phyloP scores from a whole-genome alignment of 2,797 vertebrate species.

The Diglossa cyanea region DNA sequence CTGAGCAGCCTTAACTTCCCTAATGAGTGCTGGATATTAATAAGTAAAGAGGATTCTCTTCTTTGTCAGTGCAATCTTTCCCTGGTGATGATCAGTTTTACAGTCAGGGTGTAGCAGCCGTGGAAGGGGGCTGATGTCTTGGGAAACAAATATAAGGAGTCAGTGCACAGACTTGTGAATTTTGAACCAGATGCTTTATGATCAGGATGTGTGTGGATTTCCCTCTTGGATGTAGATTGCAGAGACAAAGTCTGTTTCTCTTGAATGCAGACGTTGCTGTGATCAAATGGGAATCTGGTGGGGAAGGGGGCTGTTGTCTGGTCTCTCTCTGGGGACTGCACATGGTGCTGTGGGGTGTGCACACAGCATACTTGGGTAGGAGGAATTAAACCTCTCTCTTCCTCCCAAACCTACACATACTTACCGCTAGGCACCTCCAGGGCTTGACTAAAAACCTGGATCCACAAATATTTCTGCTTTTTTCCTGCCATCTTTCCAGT shows the following conservation, averaged over 20 bases:
- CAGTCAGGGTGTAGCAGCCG: neutral
- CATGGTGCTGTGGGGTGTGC: fast-evolving
- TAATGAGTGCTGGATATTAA: neutral
- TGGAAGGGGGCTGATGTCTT: neutral
- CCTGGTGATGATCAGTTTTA: neutral
- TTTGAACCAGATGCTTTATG: neutral
- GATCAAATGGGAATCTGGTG: neutral
- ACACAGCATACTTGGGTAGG: neutral
- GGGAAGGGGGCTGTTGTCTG: neutral
- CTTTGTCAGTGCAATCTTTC: neutral
- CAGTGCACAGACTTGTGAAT: neutral
- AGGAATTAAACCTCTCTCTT: neutral
- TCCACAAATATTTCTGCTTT: neutral
- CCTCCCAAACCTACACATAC: neutral
- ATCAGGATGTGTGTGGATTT: neutral
- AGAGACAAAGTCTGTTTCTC: neutral
- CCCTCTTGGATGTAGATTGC: neutral
- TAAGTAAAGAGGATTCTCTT: neutral
- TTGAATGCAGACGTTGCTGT: neutral
- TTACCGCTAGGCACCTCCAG: neutral
- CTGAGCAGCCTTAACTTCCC: neutral
- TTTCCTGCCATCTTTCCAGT: neutral
- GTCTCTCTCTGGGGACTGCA: neutral
- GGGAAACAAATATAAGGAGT: neutral
- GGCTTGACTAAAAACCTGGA: neutral